Evolutionary conservation across 2,888 invertebrate genomes (phyloP).

Genomic region (Nebria brevicollis): DNA sequence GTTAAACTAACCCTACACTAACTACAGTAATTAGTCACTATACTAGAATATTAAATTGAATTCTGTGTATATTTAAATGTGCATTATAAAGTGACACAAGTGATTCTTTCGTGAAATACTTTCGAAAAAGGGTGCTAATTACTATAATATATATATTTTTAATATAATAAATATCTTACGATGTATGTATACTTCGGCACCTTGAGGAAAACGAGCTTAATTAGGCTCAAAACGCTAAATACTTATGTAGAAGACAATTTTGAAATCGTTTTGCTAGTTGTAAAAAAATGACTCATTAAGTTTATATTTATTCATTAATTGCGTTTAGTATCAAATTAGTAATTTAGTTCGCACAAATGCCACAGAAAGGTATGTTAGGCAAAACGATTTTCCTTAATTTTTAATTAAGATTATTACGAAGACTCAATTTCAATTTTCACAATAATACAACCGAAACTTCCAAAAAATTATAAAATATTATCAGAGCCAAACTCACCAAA

Average conservation of each 20-base stretch:
- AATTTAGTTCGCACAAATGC: neutral
- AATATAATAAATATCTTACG: neutral
- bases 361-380: neutral
- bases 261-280: neutral
- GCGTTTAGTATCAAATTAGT: neutral
- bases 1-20: conserved; percentile 34
- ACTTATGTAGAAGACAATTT: neutral
- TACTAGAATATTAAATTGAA: conserved; percentile 15
- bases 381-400: neutral
- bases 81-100: neutral
- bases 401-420: conserved; percentile 16
- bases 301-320: neutral
- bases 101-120: neutral
- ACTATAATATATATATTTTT: neutral
- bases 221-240: neutral
- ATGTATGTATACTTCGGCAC: neutral
- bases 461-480: conserved; percentile 20
- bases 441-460: conserved; percentile 28
- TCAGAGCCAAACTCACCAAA: too few relatives aligned
- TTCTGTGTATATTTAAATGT: neutral
- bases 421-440: conserved; percentile 22
- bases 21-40: neutral
- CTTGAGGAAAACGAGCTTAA: neutral
- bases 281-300: too few relatives aligned
- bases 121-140: neutral